phyloP scores from a whole-genome alignment of 2,888 invertebrate genomes.

The Cylindroiulus punctatus region DNA sequence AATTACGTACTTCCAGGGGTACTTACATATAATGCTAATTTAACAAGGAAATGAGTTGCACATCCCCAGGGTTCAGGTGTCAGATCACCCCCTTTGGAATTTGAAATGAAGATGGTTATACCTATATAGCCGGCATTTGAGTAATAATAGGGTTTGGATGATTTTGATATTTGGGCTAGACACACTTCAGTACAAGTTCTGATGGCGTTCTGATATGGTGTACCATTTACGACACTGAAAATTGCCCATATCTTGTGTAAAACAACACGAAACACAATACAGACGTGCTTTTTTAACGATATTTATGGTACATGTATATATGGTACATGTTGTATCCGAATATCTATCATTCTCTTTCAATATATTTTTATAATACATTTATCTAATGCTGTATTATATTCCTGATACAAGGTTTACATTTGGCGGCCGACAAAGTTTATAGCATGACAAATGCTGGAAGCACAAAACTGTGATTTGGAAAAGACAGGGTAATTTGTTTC shows the following conservation, averaged over 20 bases:
- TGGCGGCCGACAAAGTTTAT: too few species aligned
- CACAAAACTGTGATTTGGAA: too few species aligned
- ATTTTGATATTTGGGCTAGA: neutral
- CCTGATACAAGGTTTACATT: too few species aligned
- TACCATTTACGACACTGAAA: neutral
- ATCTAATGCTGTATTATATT: too few species aligned
- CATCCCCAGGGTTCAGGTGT: neutral
- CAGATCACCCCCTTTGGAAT: neutral
- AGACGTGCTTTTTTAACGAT: too few species aligned
- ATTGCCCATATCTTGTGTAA: neutral
- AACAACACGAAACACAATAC: neutral
- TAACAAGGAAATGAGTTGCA: neutral
- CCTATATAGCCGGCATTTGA: neutral
- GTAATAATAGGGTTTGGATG: conserved; percentile 8
- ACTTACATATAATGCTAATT: neutral
- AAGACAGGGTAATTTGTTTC: too few species aligned
- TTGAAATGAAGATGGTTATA: neutral
- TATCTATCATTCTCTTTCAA: too few species aligned
- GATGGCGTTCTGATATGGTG: neutral
- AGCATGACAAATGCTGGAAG: too few species aligned
- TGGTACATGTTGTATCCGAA: too few species aligned
- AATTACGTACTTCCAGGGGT: neutral
- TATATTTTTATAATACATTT: too few species aligned
- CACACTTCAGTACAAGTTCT: neutral
- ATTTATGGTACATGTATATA: too few species aligned